Evolutionary conservation across 2,797 vertebrate genomes (phyloP), one percentile per base, ranked within the genome.

Genomic region (Poeciliopsis presidionis): DNA sequence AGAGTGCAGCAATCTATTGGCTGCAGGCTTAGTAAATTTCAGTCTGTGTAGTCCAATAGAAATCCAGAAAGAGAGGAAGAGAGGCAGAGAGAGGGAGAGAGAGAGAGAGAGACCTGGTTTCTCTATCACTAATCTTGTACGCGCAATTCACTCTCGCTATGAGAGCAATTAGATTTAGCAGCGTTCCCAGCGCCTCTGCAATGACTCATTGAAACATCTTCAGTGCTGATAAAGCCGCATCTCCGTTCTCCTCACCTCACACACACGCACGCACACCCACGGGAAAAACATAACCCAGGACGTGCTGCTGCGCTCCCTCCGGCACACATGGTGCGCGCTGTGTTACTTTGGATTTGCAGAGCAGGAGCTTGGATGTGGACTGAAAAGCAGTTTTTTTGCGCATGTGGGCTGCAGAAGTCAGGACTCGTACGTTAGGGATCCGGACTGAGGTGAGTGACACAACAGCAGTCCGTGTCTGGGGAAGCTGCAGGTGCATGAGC

Each of bases 21-120:
- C 95, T 97, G 96, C 93, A 63, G 95, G 95, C 95, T 97, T 92
- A 90, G 96, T 94, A 97, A 95, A 97, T 96, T 96, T 95, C 94
- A 95, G 95, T 94, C 95, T 85, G 93, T 94, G 94, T 96, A 95
- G 95, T 94, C 61, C 61, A 65, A 65, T 39, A 97, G 97, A 98
- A 97, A 97, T 84, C 18, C 96, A 93, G 94, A 83, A 80, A 49
- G 91, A 51, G 82, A 77, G 84, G 86, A 87, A 86, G 81, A 55
- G 81, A 45, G 45, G 13, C 74, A 74, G 85, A 51, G 81, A 47
- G 83, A 78, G 86, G 63, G 83, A 77, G 77, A 72, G 78, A 57
- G 78, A 77, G 81, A 81, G 88, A 83, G 90, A 85, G 86, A 87
- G 87, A 86, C 83, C 94, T 90, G 94, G 94, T 94, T 93, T 94